Percentiles rank a stretch among this genome's conserved stretches.
Evolutionary conservation across 2,797 vertebrate species (phyloP).

Genomic region (Pseudochirops corinnae): DNA sequence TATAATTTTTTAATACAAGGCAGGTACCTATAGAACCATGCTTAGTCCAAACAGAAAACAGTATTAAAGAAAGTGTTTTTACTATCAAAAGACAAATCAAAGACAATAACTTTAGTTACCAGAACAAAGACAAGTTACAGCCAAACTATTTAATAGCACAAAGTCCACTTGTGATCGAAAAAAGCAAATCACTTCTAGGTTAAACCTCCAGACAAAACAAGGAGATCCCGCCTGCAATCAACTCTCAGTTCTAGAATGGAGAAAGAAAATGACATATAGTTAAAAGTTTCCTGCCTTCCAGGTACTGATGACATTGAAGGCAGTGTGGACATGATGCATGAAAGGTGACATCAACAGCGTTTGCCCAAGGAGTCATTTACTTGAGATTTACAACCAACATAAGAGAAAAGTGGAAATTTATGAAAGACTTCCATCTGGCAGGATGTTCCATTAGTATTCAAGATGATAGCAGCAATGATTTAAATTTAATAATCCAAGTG

Average conservation of each 20-base stretch:
- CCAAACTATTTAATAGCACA: conserved; percentile 74
- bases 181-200: conserved; percentile 45
- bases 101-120: conserved; percentile 66
- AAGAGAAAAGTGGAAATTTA: conserved; percentile 85
- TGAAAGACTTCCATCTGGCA: conserved; percentile 87
- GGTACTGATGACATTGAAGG: conserved; percentile 86
- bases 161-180: conserved; percentile 47
- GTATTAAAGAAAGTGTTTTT: conserved; percentile 61
- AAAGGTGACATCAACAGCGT: conserved; percentile 83
- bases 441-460: conserved; percentile 87
- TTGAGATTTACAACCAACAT: conserved; percentile 84
- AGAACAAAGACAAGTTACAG: conserved; percentile 51
- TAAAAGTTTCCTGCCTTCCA: conserved; percentile 83
- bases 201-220: conserved; percentile 58
- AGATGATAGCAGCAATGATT: conserved; percentile 85
- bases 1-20: conserved; percentile 59
- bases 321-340: conserved; percentile 85
- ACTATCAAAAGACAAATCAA: conserved; percentile 74
- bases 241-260: conserved; percentile 67
- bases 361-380: conserved; percentile 81
- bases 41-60: conserved; percentile 76
- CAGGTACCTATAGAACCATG: conserved; percentile 67
- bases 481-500: conserved; percentile 88
- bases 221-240: conserved; percentile 7
- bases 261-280: conserved; percentile 83